phyloP scores from a whole-genome alignment of 2,113 vertebrate genomes.

The Chloropsis cyanopogon region DNA sequence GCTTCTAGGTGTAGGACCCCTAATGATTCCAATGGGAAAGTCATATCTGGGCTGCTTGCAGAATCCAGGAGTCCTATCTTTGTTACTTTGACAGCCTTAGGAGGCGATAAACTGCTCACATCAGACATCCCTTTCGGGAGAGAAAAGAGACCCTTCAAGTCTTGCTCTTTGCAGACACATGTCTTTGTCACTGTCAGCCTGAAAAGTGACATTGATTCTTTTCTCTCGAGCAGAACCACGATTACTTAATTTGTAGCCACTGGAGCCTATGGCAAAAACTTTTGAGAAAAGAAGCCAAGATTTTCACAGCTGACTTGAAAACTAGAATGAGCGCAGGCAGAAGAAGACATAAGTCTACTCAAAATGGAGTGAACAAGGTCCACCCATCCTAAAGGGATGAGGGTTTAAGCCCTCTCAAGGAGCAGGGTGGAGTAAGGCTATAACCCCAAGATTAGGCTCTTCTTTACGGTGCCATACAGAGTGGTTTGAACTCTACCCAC shows the following conservation, averaged over 20 bases:
- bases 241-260: background rate
- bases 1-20: background rate
- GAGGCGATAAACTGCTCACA: background rate
- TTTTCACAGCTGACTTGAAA: background rate
- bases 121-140: background rate
- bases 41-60: background rate
- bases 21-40: background rate
- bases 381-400: background rate
- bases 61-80: background rate
- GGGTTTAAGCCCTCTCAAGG: background rate
- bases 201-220: background rate
- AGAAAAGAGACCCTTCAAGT: background rate
- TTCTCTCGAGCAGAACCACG: background rate
- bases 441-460: fast-evolving
- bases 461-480: background rate
- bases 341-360: background rate
- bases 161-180: background rate
- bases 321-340: background rate
- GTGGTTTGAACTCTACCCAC: background rate
- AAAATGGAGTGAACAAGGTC: background rate
- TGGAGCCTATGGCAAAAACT: background rate
- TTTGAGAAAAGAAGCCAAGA: background rate
- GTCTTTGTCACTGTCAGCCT: background rate
- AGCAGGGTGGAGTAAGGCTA: background rate
- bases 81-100: background rate